Percentiles rank a stretch among this genome's conserved stretches.
Conservation (phyloP, 2,113 vertebrate genomes). For the Gymnarchus niloticus region DNA sequence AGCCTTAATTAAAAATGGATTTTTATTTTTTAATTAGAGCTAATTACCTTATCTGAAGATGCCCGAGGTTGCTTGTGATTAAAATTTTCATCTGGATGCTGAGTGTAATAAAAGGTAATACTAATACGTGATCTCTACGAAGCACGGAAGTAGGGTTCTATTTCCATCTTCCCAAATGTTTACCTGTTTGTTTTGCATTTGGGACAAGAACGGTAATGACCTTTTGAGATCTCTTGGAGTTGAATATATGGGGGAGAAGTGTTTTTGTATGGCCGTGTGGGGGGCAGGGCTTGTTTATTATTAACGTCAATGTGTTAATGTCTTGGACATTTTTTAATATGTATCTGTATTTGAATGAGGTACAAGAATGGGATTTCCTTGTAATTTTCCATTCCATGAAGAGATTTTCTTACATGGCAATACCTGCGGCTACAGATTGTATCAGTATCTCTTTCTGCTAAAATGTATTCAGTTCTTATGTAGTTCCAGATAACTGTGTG, state of each 20-base stretch:
- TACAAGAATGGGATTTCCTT: neutral
- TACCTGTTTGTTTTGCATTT: neutral
- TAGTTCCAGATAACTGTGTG: neutral
- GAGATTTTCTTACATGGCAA: neutral
- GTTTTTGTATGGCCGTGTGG: too few relatives aligned
- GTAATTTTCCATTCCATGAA: neutral
- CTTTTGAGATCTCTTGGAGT: too few relatives aligned
- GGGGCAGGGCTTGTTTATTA: too few relatives aligned
- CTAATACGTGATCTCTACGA: neutral
- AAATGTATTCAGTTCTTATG: neutral
- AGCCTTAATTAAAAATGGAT: neutral
- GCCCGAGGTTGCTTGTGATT: neutral
- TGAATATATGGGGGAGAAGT: too few relatives aligned
- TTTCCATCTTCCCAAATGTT: neutral
- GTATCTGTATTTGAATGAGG: neutral
- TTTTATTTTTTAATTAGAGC: neutral
- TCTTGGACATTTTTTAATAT: neutral
- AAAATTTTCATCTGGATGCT: neutral
- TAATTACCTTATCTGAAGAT: neutral
- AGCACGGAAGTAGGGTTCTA: neutral
- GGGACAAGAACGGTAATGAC: neutral
- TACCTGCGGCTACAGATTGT: neutral
- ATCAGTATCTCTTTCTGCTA: neutral
- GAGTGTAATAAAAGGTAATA: neutral
- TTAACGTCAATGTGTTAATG: neutral